phyloP scores from a whole-genome alignment of 2,797 vertebrate species.

The Rhinogobio ventralis region DNA sequence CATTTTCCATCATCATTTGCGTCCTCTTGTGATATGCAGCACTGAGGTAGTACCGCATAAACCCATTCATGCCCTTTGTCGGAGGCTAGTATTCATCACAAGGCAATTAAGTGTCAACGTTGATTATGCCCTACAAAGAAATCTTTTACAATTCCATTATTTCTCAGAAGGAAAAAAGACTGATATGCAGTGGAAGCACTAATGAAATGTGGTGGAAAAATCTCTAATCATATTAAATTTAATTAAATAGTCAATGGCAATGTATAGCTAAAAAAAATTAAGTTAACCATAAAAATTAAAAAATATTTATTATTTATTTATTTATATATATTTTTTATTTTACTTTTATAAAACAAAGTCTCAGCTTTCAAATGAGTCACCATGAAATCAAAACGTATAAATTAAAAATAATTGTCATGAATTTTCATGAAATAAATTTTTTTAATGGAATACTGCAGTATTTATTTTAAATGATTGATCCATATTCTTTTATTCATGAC shows the following conservation, averaged over 20 bases:
- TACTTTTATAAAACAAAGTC: neutral
- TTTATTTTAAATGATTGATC: neutral
- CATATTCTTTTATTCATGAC: neutral
- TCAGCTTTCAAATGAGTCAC: neutral
- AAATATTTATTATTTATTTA: too few species aligned
- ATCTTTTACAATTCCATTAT: constrained; percentile 16
- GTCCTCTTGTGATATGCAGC: neutral
- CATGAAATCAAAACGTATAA: neutral
- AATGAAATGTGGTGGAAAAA: neutral
- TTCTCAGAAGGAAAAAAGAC: neutral
- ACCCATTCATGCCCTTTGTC: neutral
- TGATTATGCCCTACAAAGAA: constrained; percentile 2
- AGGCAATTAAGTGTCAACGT: neutral
- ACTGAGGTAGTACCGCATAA: neutral
- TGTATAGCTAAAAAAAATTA: neutral
- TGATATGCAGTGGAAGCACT: neutral
- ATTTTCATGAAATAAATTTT: too few species aligned
- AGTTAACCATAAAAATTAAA: neutral
- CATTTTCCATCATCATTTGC: neutral
- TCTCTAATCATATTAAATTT: too few species aligned
- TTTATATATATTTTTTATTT: too few species aligned
- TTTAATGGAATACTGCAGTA: neutral
- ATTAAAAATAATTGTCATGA: too few species aligned
- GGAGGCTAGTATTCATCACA: constrained; percentile 4
- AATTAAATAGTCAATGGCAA: neutral